Conservation (phyloP, 2,888 invertebrate species). For the Lepas anatifera region DNA sequence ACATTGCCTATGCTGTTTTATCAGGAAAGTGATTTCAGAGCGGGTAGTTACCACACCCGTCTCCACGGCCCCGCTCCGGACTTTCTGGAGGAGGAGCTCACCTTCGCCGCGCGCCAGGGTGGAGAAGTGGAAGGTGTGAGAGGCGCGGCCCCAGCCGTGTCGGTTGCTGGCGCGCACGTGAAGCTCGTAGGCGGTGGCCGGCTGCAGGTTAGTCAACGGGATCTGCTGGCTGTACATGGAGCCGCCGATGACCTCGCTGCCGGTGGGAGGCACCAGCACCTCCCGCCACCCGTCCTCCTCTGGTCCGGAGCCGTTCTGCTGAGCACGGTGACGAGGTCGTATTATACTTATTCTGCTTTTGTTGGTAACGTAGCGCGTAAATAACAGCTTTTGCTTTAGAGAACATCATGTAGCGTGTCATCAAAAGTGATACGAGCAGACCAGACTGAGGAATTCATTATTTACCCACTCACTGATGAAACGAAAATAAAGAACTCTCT, state of each 20-base stretch:
- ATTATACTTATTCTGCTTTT: neutral
- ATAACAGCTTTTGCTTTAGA: neutral
- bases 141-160: slow-evolving; percentile 1
- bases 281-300: neutral
- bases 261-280: slow-evolving; percentile 10
- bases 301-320: neutral
- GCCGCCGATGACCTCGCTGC: neutral
- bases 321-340: neutral
- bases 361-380: neutral
- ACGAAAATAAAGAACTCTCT: no score
- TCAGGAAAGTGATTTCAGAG: no score
- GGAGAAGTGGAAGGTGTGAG: slow-evolving; percentile 2
- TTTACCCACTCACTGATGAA: no score
- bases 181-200: slow-evolving; percentile 1
- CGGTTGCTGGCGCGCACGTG: neutral
- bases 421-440: no score
- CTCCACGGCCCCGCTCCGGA: no score
- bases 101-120: neutral
- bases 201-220: neutral
- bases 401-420: no score
- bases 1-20: no score
- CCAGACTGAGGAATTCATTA: no score
- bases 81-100: no score
- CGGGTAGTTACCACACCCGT: no score
- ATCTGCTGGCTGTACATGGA: neutral